phyloP scores from a whole-genome alignment of 2,797 vertebrate species.

The Ctenopoma multispine region DNA sequence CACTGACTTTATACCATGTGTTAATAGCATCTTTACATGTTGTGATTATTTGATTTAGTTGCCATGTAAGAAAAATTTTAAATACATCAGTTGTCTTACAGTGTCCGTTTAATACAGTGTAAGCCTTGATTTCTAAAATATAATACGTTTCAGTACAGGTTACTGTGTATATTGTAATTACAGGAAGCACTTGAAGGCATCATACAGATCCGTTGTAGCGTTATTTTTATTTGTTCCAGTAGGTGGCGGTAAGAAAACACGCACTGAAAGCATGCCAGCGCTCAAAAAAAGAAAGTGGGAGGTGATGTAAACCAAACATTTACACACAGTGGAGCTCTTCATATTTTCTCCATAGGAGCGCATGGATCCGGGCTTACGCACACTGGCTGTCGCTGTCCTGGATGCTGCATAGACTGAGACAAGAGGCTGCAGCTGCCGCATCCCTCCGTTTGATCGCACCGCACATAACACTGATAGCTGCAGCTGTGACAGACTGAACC shows the following conservation, averaged over 20 bases:
- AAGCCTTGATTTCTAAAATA: too few species aligned
- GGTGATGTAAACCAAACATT: slow-evolving; percentile 68
- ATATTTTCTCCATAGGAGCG: slow-evolving; percentile 75
- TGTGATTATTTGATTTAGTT: too few species aligned
- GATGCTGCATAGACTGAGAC: slow-evolving; percentile 58
- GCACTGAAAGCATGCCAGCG: not conserved
- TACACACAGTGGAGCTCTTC: slow-evolving; percentile 51
- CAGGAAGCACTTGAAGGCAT: not conserved
- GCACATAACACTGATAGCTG: not conserved
- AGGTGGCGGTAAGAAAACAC: slow-evolving; percentile 45
- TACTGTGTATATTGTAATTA: not conserved
- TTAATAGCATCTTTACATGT: too few species aligned
- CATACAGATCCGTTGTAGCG: not conserved
- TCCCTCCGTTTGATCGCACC: slow-evolving; percentile 30
- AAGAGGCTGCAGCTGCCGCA: slow-evolving; percentile 34
- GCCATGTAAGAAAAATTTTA: too few species aligned
- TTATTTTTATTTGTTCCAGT: slow-evolving; percentile 12
- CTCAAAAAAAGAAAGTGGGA: slow-evolving; percentile 64
- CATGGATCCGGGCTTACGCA: slow-evolving; percentile 67
- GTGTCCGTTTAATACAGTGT: too few species aligned
- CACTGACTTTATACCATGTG: not conserved
- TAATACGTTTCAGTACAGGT: too few species aligned
- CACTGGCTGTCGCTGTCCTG: slow-evolving; percentile 56
- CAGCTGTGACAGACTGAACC: not conserved
- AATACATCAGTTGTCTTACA: too few species aligned